phyloP scores from a whole-genome alignment of 1,140 invertebrate species.

The Pseudoatta argentina region DNA sequence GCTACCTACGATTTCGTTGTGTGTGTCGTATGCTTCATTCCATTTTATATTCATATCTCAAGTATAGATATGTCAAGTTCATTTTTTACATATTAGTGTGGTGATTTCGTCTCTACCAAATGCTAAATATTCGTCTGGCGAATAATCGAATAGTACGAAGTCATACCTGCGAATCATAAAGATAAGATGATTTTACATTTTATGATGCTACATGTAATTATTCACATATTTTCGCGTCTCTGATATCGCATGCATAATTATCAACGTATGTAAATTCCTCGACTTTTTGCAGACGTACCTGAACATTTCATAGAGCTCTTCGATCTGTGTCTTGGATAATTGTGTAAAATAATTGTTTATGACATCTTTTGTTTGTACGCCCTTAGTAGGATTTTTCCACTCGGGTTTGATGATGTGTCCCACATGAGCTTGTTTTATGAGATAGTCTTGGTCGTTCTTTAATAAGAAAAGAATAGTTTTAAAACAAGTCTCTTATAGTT shows the following conservation, averaged over 20 bases:
- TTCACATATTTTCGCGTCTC: neutral
- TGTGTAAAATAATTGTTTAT: constrained; percentile 92
- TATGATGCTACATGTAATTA: neutral
- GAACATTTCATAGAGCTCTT: constrained; percentile 93
- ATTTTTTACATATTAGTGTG: constrained; percentile 83
- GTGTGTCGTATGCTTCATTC: constrained; percentile 17
- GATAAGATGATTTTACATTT: constrained; percentile 9
- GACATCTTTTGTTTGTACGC: constrained; percentile 89
- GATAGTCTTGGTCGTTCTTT: constrained; percentile 93
- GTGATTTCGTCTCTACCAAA: constrained; percentile 87
- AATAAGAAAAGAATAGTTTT: constrained; percentile 63
- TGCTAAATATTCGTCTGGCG: constrained; percentile 90
- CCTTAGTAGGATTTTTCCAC: constrained; percentile 93
- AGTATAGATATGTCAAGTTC: constrained; percentile 48
- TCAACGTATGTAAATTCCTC: neutral
- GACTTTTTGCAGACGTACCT: constrained; percentile 85
- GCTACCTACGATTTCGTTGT: constrained; percentile 64
- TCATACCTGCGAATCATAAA: constrained; percentile 89
- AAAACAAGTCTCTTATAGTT: neutral
- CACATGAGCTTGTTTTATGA: constrained; percentile 92
- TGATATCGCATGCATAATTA: neutral
- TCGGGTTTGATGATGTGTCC: constrained; percentile 92
- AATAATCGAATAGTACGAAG: constrained; percentile 94
- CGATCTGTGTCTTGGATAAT: constrained; percentile 91
- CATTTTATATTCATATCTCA: neutral